These are phyloP conservation scores for Neodiprion fabricii DNA, from an alignment of 1,140 invertebrate species.

Conservation along the genomic window DNA sequence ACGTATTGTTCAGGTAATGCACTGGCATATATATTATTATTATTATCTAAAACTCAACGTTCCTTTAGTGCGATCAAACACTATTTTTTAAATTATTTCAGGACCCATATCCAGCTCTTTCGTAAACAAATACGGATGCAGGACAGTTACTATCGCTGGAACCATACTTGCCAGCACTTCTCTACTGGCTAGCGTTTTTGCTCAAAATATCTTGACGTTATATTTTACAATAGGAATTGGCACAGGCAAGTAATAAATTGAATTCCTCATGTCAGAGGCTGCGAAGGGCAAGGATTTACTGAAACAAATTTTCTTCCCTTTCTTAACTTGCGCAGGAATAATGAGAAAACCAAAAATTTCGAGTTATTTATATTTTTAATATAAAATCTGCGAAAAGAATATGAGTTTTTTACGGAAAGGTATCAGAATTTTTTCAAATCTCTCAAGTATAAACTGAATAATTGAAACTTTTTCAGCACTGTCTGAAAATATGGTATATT, in stretches of 20 bases:
- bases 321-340: no score
- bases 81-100: constrained; percentile 51
- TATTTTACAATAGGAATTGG: constrained; percentile 90
- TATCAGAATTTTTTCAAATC: no score
- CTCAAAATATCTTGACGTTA: constrained; percentile 77
- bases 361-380: no score
- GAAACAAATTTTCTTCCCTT: no score
- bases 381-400: not conserved
- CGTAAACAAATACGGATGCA: constrained; percentile 93
- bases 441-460: no score
- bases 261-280: no score
- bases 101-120: constrained; percentile 92
- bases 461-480: no score
- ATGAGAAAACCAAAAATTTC: no score
- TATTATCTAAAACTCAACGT: not conserved
- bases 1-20: constrained; percentile 87
- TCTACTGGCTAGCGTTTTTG: constrained; percentile 78
- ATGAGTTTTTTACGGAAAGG: no score
- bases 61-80: constrained; percentile 8
- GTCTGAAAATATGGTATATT: no score
- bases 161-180: constrained; percentile 79
- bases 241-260: constrained; percentile 64
- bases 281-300: no score
- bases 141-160: constrained; percentile 86
- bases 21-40: not conserved